Evolutionary conservation across 2,888 invertebrate genomes (phyloP).

Genomic region (Drosophila bunnanda): DNA sequence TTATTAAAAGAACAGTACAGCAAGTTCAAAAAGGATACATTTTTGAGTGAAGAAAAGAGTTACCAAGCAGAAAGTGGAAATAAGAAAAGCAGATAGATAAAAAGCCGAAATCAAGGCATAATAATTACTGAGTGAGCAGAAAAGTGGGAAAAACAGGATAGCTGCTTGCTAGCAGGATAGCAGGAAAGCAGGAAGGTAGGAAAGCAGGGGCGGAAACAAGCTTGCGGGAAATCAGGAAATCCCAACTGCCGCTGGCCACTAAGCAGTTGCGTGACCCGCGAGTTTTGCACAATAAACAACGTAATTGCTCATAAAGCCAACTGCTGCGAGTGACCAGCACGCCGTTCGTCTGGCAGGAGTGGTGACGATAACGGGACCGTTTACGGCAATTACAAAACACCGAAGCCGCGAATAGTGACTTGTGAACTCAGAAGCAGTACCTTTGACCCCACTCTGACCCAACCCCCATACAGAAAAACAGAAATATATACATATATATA

Average conservation of each 20-base stretch:
- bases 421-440: not conserved
- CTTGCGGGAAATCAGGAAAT: conserved; percentile 3
- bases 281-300: conserved; percentile 75
- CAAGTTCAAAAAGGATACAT: rapidly evolving
- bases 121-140: not conserved
- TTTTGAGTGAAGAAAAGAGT: not conserved
- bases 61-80: not conserved
- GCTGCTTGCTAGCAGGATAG: too few relatives aligned
- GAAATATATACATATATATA: not conserved
- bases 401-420: conserved; percentile 16
- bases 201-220: conserved; percentile 11
- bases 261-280: conserved; percentile 57
- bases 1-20: too few relatives aligned
- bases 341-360: not conserved
- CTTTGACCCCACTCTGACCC: not conserved
- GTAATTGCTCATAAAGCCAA: conserved; percentile 76
- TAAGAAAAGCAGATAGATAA: not conserved
- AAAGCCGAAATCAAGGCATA: not conserved
- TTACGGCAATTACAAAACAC: conserved; percentile 68
- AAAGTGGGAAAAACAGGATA: conserved; percentile 6
- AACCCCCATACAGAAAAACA: not conserved
- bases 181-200: not conserved
- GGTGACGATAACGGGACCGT: conserved; percentile 46
- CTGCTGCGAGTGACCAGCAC: conserved; percentile 9
- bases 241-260: conserved; percentile 13